Conservation (phyloP, 2,797 vertebrate species). For the Pteropus rufus region DNA sequence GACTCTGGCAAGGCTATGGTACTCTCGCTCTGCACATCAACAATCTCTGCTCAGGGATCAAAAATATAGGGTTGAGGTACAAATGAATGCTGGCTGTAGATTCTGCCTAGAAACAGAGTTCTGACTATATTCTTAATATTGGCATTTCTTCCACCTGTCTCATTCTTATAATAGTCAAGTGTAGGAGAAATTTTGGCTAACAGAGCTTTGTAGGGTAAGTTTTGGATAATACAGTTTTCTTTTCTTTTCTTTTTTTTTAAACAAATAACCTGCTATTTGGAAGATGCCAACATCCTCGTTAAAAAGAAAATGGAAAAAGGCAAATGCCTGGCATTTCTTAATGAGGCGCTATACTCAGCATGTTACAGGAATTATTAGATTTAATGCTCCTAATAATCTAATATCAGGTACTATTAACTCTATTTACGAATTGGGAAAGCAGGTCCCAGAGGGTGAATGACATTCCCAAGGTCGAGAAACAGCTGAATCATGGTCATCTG, state of each 20-base stretch:
- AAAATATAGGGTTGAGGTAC: not conserved
- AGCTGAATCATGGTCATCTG: not conserved
- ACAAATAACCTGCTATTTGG: conserved; percentile 27
- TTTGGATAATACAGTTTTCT: not conserved
- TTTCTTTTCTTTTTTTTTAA: not conserved
- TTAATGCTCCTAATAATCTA: not conserved
- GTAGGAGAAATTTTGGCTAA: not conserved
- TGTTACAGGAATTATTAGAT: not conserved
- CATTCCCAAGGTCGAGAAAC: not conserved
- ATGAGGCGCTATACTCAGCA: not conserved
- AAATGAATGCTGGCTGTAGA: not conserved
- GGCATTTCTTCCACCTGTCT: not conserved
- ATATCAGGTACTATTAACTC: not conserved
- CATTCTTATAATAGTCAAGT: not conserved
- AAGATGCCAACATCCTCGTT: conserved; percentile 40
- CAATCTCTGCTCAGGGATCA: not conserved
- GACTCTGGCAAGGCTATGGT: not conserved
- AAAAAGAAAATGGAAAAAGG: conserved; percentile 15
- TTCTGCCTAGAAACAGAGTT: not conserved
- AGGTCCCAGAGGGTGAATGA: not conserved
- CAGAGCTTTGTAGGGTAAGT: not conserved
- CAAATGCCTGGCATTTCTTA: conserved; percentile 18
- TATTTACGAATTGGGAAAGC: not conserved
- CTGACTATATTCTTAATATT: not conserved
- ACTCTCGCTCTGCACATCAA: not conserved